Conservation (phyloP, 2,888 invertebrate genomes). For the Scaptomyza tumidula region DNA sequence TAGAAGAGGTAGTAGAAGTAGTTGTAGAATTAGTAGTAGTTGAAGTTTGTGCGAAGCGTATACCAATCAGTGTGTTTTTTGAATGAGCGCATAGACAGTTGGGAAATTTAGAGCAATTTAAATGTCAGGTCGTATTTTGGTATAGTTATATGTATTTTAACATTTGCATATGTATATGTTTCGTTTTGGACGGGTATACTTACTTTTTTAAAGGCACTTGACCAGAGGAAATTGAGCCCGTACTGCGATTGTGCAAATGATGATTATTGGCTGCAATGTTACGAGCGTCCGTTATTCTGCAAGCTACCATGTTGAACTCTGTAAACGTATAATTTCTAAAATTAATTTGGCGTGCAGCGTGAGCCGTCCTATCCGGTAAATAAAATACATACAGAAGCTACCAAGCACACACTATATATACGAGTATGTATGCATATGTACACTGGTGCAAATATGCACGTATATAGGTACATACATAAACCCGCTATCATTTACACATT, state of each 20-base stretch:
- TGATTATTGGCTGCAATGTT: conserved; percentile 88
- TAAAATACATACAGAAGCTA: conserved; percentile 74
- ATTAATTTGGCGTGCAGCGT: conserved; percentile 85
- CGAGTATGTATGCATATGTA: conserved; percentile 46
- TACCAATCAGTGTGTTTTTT: conserved; percentile 52
- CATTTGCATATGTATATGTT: background rate
- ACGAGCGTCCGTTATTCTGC: conserved; percentile 96
- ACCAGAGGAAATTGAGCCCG: conserved; percentile 92
- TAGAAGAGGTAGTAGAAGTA: conserved; percentile 23
- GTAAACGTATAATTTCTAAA: conserved; percentile 90
- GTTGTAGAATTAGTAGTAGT: conserved; percentile 25
- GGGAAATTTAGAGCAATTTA: conserved; percentile 35
- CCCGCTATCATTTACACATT: conserved; percentile 46
- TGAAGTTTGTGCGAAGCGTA: conserved; percentile 48
- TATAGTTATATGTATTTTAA: background rate
- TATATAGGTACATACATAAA: conserved; percentile 15
- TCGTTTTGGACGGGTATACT: conserved; percentile 85
- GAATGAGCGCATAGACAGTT: conserved; percentile 24
- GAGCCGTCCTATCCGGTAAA: conserved; percentile 83
- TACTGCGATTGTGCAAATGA: conserved; percentile 84
- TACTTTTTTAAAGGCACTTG: conserved; percentile 99
- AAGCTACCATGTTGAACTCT: conserved; percentile 99
- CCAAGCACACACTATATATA: conserved; percentile 68
- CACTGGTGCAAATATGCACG: conserved; percentile 9
- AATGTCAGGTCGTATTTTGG: conserved; percentile 11